Evolutionary conservation across 2,113 vertebrate species (phyloP).

Genomic region (Oriolus oriolus): DNA sequence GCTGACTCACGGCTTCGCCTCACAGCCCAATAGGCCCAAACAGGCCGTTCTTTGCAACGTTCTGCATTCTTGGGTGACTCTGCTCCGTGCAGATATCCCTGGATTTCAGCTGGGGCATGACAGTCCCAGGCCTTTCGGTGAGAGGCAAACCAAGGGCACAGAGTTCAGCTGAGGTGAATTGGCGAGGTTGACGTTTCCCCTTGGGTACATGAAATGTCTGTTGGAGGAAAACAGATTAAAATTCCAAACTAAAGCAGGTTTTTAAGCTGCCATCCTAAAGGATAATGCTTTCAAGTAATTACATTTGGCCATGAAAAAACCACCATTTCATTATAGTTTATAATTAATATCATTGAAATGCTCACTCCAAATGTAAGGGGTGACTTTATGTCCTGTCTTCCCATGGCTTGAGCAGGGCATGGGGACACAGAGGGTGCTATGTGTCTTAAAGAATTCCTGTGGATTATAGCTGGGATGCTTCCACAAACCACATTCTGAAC

Average conservation of each 20-base stretch:
- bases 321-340: not conserved
- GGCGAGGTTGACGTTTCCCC: rapidly evolving
- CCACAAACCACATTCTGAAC: not conserved
- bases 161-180: not conserved
- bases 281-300: slow-evolving; percentile 17
- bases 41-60: not conserved
- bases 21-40: not conserved
- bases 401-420: not conserved
- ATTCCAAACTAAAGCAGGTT: not conserved
- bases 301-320: not conserved
- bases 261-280: not conserved
- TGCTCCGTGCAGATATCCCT: not conserved
- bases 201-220: not conserved
- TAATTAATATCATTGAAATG: not conserved
- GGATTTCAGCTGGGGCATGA: not conserved
- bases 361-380: not conserved
- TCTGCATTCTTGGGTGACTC: not conserved
- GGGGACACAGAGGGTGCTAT: rapidly evolving
- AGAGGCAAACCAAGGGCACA: not conserved
- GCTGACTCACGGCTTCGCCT: not conserved
- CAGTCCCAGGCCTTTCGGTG: not conserved
- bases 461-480: not conserved
- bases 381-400: not conserved
- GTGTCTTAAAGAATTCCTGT: not conserved
- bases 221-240: slow-evolving; percentile 11